Evolutionary conservation across 92 coral and sea anemone species (phyloP).

Genomic region (Epizoanthus stellaris): DNA sequence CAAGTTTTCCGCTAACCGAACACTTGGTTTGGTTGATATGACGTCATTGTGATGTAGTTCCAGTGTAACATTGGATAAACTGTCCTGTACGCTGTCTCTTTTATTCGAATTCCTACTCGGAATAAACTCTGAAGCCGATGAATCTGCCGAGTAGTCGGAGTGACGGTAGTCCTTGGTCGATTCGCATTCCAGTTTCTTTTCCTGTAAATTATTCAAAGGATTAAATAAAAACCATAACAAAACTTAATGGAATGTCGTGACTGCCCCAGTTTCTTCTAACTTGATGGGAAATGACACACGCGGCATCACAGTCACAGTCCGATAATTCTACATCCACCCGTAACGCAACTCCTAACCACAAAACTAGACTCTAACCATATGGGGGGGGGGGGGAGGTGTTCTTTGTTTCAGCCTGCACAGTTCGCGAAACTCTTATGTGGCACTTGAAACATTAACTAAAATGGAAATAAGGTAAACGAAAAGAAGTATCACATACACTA

Average conservation of each 20-base stretch:
- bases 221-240: neutral
- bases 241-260: neutral
- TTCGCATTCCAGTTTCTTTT: neutral
- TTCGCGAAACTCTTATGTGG: too few species aligned
- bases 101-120: neutral
- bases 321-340: too few species aligned
- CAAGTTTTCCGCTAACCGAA: neutral
- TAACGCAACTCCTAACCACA: too few species aligned
- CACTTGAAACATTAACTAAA: too few species aligned
- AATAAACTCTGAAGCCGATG: neutral
- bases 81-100: neutral
- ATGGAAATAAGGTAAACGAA: too few species aligned
- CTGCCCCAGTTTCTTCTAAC: neutral
- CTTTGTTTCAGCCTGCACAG: too few species aligned
- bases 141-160: neutral
- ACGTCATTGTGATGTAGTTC: neutral
- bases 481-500: too few species aligned
- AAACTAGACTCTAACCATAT: too few species aligned
- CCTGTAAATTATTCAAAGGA: constrained; percentile 1
- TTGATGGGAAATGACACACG: neutral
- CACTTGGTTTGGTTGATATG: neutral
- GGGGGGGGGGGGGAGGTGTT: too few species aligned
- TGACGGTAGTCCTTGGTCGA: neutral
- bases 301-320: neutral
- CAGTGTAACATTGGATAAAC: neutral